Percentiles rank a stretch among this genome's conserved stretches.
Conservation (phyloP, 2,113 vertebrate species). For the Gadus chalcogrammus region DNA sequence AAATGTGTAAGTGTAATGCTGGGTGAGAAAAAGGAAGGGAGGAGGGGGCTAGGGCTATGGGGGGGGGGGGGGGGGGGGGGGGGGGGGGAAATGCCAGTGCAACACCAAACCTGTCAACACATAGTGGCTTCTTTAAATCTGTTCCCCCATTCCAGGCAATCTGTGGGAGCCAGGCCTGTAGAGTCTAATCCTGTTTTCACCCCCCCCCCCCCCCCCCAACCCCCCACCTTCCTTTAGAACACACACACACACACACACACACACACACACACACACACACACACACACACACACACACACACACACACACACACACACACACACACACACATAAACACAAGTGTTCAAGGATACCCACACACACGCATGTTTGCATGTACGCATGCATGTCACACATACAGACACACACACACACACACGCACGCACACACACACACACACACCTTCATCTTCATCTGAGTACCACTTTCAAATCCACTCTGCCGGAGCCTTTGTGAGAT, state of each 20-base stretch:
- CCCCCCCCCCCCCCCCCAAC: constrained; percentile 43
- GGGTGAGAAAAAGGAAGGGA: constrained; percentile 34
- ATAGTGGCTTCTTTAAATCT: constrained; percentile 78
- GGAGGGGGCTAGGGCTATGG: constrained; percentile 28
- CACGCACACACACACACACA: not conserved
- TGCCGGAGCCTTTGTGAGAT: constrained; percentile 76
- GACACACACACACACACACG: not conserved
- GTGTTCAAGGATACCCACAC: no score
- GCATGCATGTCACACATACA: not conserved
- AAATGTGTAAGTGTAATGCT: constrained; percentile 73
- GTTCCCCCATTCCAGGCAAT: constrained; percentile 77
- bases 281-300: not conserved
- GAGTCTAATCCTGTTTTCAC: constrained; percentile 82
- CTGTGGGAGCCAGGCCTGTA: constrained; percentile 80
- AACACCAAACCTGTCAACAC: constrained; percentile 76
- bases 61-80: constrained; percentile 39
- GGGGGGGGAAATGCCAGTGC: constrained; percentile 56
- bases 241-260: not conserved
- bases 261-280: not conserved
- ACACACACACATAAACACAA: no score
- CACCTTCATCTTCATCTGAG: constrained; percentile 68
- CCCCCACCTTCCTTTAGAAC: not conserved
- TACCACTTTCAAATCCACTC: constrained; percentile 82
- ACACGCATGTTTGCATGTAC: no score
- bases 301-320: not conserved